Evolutionary conservation across 1,140 invertebrate genomes (phyloP).

Genomic region (Drosophila sp.): DNA sequence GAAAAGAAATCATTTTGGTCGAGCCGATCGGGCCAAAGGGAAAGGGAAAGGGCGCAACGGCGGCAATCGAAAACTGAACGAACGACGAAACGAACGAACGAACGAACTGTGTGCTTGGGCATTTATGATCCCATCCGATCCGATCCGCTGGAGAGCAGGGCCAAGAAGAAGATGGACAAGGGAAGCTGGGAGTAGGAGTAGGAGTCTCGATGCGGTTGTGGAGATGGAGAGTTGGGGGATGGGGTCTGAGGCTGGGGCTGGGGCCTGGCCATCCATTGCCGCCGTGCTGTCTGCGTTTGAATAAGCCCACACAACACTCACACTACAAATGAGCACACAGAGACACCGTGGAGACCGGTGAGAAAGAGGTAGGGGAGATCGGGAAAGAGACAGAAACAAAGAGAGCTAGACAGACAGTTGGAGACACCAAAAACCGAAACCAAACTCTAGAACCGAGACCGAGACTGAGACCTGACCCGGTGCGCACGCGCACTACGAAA

Average conservation of each 20-base stretch:
- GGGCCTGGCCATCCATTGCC: conserved; percentile 47
- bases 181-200: not conserved
- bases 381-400: not conserved
- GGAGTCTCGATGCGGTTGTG: not conserved
- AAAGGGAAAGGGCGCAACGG: conserved; percentile 35
- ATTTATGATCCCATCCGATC: conserved; percentile 48
- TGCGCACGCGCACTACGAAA: conserved; percentile 13
- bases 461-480: conserved; percentile 7
- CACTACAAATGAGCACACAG: conserved; percentile 19
- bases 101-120: conserved; percentile 48
- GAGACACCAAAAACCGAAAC: conserved; percentile 12
- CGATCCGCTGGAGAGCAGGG: not conserved
- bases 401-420: conserved; percentile 20
- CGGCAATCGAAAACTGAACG: conserved; percentile 7
- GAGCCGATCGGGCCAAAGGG: conserved; percentile 12
- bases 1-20: conserved; percentile 42
- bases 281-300: conserved; percentile 78
- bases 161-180: conserved; percentile 7
- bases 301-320: conserved; percentile 68
- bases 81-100: conserved; percentile 12
- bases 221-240: not conserved
- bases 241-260: not conserved
- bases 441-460: conserved; percentile 4
- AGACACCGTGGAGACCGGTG: not conserved
- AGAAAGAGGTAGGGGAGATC: not conserved